Evolutionary conservation across 2,888 invertebrate genomes (phyloP).

Genomic region (Drosophila helvetica): DNA sequence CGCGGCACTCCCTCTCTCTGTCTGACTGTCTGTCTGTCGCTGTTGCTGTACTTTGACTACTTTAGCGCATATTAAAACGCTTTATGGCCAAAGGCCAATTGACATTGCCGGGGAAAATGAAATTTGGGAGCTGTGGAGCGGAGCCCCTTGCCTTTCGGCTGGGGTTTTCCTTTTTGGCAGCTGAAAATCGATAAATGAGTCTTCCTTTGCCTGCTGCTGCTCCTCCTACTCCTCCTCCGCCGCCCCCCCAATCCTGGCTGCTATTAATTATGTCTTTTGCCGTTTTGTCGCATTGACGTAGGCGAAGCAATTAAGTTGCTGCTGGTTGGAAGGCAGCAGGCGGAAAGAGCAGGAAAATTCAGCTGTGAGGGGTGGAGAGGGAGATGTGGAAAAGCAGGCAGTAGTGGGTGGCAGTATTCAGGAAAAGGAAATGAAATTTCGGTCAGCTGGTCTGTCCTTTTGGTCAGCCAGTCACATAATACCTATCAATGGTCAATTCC

Average conservation of each 20-base stretch:
- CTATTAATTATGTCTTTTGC: constrained; percentile 79
- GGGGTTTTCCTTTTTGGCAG: constrained; percentile 26
- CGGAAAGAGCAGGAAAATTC: constrained; percentile 2
- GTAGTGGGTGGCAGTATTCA: neutral
- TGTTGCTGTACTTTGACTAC: constrained; percentile 37
- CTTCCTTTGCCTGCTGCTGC: neutral
- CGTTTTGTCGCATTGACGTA: constrained; percentile 75
- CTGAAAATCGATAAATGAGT: constrained; percentile 67
- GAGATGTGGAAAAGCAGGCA: neutral
- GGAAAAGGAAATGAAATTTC: constrained; percentile 47
- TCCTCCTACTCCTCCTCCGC: neutral
- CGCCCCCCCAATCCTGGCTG: constrained; percentile 15
- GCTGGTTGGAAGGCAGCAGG: constrained; percentile 15
- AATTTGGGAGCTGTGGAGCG: constrained; percentile 31
- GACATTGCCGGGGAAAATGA: constrained; percentile 19
- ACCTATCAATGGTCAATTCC: constrained; percentile 73
- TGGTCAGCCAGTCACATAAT: constrained; percentile 73
- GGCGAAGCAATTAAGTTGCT: constrained; percentile 70
- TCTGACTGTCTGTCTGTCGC: neutral
- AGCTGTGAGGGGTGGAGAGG: neutral
- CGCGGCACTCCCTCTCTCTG: constrained; percentile 26
- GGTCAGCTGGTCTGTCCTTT: constrained; percentile 9
- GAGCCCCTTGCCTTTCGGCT: constrained; percentile 14
- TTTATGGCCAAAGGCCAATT: constrained; percentile 76
- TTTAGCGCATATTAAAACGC: constrained; percentile 72